These are phyloP conservation scores for Scaptomyza tumidula DNA, from an alignment of 2,888 invertebrate genomes.

Conservation along the genomic window DNA sequence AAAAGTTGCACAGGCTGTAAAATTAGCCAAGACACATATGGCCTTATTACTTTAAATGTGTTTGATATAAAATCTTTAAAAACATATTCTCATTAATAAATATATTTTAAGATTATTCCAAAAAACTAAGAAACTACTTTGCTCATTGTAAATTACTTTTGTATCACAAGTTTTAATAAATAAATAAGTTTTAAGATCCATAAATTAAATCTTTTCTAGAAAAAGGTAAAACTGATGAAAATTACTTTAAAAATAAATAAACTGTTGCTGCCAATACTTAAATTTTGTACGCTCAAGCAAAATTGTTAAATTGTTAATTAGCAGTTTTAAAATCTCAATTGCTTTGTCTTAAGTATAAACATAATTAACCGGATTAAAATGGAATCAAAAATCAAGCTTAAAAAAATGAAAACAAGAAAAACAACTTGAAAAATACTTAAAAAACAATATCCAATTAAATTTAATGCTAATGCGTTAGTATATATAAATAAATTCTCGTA, in stretches of 20 bases:
- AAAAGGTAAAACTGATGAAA: neutral
- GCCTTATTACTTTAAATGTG: no score
- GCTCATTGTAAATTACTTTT: no score
- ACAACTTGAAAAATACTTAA: neutral
- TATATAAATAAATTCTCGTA: constrained; percentile 25
- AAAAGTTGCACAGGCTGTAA: no score
- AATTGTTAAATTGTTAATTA: neutral
- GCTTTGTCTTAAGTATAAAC: neutral
- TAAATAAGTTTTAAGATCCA: no score
- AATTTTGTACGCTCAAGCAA: neutral
- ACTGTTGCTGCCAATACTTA: neutral
- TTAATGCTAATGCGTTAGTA: constrained; percentile 56
- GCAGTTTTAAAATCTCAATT: neutral
- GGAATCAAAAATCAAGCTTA: neutral
- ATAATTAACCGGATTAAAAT: neutral
- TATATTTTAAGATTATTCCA: no score
- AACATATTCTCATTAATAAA: no score
- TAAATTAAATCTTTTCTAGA: neutral
- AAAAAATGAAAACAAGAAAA: neutral
- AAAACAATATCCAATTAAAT: constrained; percentile 43
- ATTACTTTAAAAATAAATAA: neutral
- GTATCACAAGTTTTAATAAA: no score
- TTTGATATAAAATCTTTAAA: no score
- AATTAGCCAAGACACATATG: no score
- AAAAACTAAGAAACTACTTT: no score